Conservation (phyloP, 1,140 invertebrate genomes). For the Acyrthosiphon pisum region DNA sequence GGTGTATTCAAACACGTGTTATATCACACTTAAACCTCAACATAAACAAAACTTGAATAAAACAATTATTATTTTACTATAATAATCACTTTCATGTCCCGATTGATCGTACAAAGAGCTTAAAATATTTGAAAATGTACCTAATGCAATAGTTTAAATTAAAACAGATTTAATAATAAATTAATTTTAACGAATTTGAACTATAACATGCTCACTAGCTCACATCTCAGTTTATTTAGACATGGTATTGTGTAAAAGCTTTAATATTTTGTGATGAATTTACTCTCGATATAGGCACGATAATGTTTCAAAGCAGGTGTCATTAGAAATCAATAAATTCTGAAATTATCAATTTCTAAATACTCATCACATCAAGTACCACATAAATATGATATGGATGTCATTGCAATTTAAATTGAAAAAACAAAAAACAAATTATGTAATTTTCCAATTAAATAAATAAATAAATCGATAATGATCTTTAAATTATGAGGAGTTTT, state of each 20-base stretch:
- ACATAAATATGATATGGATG: no score
- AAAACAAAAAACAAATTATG: not conserved
- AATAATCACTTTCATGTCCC: not conserved
- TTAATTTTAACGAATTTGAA: no score
- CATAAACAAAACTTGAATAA: not conserved
- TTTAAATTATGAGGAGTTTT: no score
- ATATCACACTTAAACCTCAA: not conserved
- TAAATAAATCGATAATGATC: not conserved
- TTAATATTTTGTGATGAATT: not conserved
- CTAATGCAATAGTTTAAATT: not conserved
- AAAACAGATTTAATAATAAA: not conserved
- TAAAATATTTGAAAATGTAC: not conserved
- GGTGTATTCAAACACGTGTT: not conserved
- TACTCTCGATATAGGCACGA: no score
- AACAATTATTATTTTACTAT: not conserved
- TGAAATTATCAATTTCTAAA: no score
- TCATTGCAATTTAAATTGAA: not conserved
- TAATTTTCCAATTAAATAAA: not conserved
- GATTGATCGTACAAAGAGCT: not conserved
- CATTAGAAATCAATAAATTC: not conserved
- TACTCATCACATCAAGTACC: no score
- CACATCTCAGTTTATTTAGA: no score
- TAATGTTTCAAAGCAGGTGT: no score
- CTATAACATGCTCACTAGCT: no score
- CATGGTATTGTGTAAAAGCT: not conserved